phyloP scores from a whole-genome alignment of 1,140 invertebrate species.

The Zaprionus capensis region DNA sequence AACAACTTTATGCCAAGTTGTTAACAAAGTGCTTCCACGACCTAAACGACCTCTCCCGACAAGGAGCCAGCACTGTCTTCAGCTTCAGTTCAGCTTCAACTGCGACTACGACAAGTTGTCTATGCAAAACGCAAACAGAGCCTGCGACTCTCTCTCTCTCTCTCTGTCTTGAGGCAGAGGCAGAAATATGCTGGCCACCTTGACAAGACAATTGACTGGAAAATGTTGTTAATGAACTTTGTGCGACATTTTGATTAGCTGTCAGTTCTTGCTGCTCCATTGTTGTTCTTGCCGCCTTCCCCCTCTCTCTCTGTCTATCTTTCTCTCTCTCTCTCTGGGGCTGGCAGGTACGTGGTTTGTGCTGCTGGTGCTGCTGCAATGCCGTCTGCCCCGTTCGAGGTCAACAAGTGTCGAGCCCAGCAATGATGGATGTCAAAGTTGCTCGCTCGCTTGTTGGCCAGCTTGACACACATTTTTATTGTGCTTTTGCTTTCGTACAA shows the following conservation, averaged over 20 bases:
- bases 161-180: constrained; percentile 34
- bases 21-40: constrained; percentile 73
- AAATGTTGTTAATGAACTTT: constrained; percentile 83
- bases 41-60: constrained; percentile 45
- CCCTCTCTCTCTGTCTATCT: background rate
- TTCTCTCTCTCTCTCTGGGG: background rate
- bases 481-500: constrained; percentile 36
- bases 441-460: constrained; percentile 35
- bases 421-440: constrained; percentile 79
- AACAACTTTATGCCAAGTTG: constrained; percentile 79
- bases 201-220: constrained; percentile 78
- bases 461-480: constrained; percentile 72
- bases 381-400: constrained; percentile 45
- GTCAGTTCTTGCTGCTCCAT: constrained; percentile 37
- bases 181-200: constrained; percentile 54
- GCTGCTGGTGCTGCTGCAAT: constrained; percentile 5
- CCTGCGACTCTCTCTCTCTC: constrained; percentile 1
- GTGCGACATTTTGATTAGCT: constrained; percentile 80
- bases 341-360: constrained; percentile 6
- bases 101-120: constrained; percentile 18
- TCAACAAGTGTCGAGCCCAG: constrained; percentile 72
- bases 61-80: constrained; percentile 3
- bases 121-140: constrained; percentile 65
- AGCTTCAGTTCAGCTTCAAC: constrained; percentile 1
- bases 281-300: background rate